Percentiles rank a stretch among this genome's conserved stretches.
Conservation (phyloP, 1,140 invertebrate genomes). For the Schmidtea mediterranea region DNA sequence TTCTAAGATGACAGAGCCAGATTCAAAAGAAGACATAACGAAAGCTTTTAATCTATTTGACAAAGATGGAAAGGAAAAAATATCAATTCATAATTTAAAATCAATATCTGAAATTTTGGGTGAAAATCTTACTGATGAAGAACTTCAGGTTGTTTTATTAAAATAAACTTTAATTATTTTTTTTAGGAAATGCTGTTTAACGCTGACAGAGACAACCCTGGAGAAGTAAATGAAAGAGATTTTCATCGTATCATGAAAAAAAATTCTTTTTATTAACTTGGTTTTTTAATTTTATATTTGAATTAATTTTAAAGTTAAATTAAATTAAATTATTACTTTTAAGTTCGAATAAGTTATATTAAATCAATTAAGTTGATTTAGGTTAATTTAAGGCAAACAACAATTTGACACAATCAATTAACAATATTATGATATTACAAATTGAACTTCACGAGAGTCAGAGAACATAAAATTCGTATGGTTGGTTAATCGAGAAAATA, state of each 20-base stretch:
- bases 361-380: too few species aligned
- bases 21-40: slow-evolving; percentile 73
- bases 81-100: slow-evolving; percentile 79
- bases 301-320: too few species aligned
- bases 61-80: slow-evolving; percentile 69
- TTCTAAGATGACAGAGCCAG: slow-evolving; percentile 72
- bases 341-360: too few species aligned
- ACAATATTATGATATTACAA: too few species aligned
- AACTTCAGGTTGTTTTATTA: slow-evolving; percentile 31
- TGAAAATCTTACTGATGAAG: slow-evolving; percentile 77
- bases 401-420: too few species aligned
- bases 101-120: slow-evolving; percentile 68
- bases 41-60: slow-evolving; percentile 85
- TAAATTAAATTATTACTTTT: too few species aligned
- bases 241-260: slow-evolving; percentile 90
- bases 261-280: slow-evolving; percentile 68
- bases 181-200: slow-evolving; percentile 67
- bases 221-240: slow-evolving; percentile 74
- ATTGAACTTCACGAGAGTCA: too few species aligned
- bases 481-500: too few species aligned
- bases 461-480: too few species aligned
- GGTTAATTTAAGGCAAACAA: too few species aligned
- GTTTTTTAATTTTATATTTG: too few species aligned
- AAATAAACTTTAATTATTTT: too few species aligned
- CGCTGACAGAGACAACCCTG: slow-evolving; percentile 76